Evolutionary conservation across 2,888 invertebrate species (phyloP), one percentile per base, ranked within the genome.

Genomic region (Lasioglossum pauxillum): DNA sequence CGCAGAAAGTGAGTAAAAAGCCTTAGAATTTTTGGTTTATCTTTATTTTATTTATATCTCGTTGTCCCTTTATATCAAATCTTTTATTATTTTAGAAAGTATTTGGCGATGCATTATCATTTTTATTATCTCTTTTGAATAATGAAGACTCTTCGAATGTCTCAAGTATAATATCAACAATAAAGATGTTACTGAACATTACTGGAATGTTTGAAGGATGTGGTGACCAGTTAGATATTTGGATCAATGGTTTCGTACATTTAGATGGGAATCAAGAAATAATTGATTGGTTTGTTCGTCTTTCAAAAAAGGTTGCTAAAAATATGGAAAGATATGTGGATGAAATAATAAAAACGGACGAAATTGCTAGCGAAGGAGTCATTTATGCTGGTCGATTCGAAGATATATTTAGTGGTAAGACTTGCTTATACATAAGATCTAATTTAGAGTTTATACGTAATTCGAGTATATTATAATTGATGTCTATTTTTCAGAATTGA

Each of bases 141-240:
- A 75, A 89, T 79, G 57, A 91, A 71, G 72, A 84, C 23, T 80
- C 79, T 35, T 49, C 82, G 14, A 71, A 90, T 5, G 83, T 90
- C 23, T 78, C 78, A 5, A 85, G 96, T 93, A 96, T 96, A 5
- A 96, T 96, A 82, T 94, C 95, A 75, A 96, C 97, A 5, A 94
- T 97, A 44, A 95, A 95, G 74, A 95, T 95, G 75, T 96, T 98
- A 83, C 96, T 98, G 44, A 96, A 95, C 90, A 96, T 96, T 83
- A 97, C 97, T 0, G 96, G 96, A 8, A 95, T 97, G 88, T 98
- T 98, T 93, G 96, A 97, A 92, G 96, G 96, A 35, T 96, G 96
- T 87, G 95, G 96, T 86, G 95, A 96, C 81, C 97, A 98, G 95
- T 96, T 97, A 69, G 96, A 97, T 93, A 95, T 97, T 83, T 97